Base-by-base conservation (phyloP, 1,140 invertebrate genomes). In the Drosophila pseudoananassae region DNA sequence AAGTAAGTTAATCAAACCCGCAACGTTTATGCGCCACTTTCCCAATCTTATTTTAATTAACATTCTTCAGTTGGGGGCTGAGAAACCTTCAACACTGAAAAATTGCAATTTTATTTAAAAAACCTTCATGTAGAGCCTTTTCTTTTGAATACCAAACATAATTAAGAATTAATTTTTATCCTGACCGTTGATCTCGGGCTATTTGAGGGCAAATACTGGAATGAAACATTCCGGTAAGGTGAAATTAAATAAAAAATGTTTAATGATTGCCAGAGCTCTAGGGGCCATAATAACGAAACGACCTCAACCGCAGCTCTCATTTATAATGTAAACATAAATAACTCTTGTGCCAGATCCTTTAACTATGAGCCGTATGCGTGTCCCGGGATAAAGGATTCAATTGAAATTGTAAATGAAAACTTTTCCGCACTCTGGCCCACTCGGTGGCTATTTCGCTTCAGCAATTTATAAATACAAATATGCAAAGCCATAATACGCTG, bases 391-490 rank as follows among this genome's bases (percentile, higher is more conserved):
- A 65, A 64, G 38, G 70, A 61, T 80, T 76, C 65, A 85, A 85
- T 68, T 54, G 72, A 69, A 84, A 84, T 76, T 84, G 61, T 79
- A 84, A 68, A 83, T 82, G 59, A 76, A 59, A 47, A 63, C 63
- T 78, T 52, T 46, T 63, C 73, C 61, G 54, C 73, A 65, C 66
- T 59, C 43, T 15, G 23, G 12, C 23, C 7, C 52, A 27, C 50
- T 64, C 29, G 8, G n/a, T 23, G 52, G 56, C 58, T 50, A 68
- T 52, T 78, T 57, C 57, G 69, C 60, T 29, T 64, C 65, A 69
- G 57, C 51, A 85, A 77, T 80, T 75, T 73, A 77, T 77, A 76
- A 85, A 76, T 77, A 70, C 75, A 82, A 69, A 83, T 51, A 78
- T 45, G 75, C 43, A 55, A 27, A 57, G 59, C 59, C 63, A 64